Base-by-base conservation (phyloP, 1,140 invertebrate genomes). In the Micrasema minimum region DNA sequence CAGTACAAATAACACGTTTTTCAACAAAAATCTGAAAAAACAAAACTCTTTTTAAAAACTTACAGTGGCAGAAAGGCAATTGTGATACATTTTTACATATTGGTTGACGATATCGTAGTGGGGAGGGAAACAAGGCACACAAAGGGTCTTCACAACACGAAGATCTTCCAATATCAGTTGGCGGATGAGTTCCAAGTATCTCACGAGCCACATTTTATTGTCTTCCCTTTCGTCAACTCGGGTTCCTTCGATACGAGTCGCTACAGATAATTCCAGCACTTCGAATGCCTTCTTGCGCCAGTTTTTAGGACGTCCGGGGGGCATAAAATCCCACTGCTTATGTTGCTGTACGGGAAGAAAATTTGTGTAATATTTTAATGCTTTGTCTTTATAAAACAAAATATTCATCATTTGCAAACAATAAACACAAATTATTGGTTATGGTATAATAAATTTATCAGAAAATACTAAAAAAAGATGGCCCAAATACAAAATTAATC, bases 131-230 rank as follows among this genome's bases (percentile, higher is more conserved):
- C 96, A 98, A 0, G 95, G 95, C 2, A 93, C 91, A 79, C 96
- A 96, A 0, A 97, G 82, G 0, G 92, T 95, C 83, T 97, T 97
- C 0, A 97, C 94, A 26, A 98, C 95, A 73, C 93, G 85, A 50
- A 99, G 83, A 82, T 99, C 96, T 78, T 97, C 95, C 0, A 98
- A 80, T 76, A 98, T 94, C 0, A 97, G 82, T 77, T 93, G 91
- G 37, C 96, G 86, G 1, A 92, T 93, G n/a, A 97, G 82, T 77
- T 92, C 89, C 14, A 90, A 77, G 50, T 88, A 88, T 18, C 89
- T 84, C 2, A 99, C 96, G 4, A 99, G 85, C 98, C 97, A 99
- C 87, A 97, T 91, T 83, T 98, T 98, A 81, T 98, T 96, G 72
- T 93, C 92, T 10, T 87, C 87, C 62, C 96, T 83, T 77, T 97